Evolutionary conservation across 2,888 invertebrate genomes (phyloP).

Genomic region (Sialis lutaria): DNA sequence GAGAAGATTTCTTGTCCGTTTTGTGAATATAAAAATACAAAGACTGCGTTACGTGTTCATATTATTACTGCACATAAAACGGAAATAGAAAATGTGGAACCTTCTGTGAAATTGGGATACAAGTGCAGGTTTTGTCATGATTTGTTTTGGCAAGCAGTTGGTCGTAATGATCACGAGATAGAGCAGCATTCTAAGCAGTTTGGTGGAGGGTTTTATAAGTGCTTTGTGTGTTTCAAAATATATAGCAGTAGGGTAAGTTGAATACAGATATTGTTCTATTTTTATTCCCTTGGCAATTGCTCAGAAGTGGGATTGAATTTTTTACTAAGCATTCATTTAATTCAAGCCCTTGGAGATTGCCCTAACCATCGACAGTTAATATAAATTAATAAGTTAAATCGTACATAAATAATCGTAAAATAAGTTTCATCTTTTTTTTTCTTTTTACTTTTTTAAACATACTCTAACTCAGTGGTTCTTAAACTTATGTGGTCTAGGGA

Average conservation of each 20-base stretch:
- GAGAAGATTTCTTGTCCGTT: neutral
- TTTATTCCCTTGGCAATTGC: too few species aligned
- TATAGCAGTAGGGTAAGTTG: constrained; percentile 4
- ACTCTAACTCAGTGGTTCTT: too few species aligned
- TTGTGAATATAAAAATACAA: constrained; percentile 4
- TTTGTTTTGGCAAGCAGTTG: constrained; percentile 10
- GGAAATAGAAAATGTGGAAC: neutral
- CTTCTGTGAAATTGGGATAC: constrained; percentile 1
- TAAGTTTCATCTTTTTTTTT: too few species aligned
- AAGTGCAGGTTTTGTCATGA: constrained; percentile 12
- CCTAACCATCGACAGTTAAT: too few species aligned
- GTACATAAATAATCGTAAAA: too few species aligned
- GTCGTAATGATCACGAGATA: constrained; percentile 10
- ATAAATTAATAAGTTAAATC: too few species aligned
- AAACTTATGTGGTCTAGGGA: too few species aligned
- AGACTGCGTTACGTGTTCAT: constrained; percentile 4
- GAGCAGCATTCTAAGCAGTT: constrained; percentile 8
- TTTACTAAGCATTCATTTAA: too few species aligned
- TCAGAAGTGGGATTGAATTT: too few species aligned
- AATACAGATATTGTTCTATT: neutral
- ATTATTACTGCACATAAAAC: constrained; percentile 3
- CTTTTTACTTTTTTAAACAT: too few species aligned
- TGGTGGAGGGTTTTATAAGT: constrained; percentile 4
- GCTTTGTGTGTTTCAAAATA: constrained; percentile 5
- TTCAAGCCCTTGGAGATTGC: too few species aligned